These are phyloP conservation scores for Pararge aegeria DNA, from an alignment of 1,140 invertebrate species.

Conservation along the genomic window DNA sequence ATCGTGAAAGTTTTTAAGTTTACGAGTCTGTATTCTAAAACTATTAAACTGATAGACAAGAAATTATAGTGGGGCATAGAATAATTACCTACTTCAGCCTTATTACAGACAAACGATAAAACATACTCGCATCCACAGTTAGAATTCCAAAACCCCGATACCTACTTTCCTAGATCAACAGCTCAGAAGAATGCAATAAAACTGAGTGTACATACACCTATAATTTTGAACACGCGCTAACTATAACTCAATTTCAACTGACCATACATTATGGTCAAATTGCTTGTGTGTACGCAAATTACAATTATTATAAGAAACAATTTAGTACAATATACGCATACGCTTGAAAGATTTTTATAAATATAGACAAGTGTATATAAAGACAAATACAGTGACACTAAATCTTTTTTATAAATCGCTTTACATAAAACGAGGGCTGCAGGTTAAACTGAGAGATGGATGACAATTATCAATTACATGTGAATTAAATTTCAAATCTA, in stretches of 20 bases:
- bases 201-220: neutral
- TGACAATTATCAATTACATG: too few species aligned
- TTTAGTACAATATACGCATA: neutral
- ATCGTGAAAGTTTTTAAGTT: too few species aligned
- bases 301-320: slow-evolving; percentile 12
- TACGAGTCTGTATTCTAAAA: too few species aligned
- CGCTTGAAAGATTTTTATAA: too few species aligned
- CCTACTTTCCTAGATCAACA: neutral
- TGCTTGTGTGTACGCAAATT: slow-evolving; percentile 17
- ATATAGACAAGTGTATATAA: too few species aligned
- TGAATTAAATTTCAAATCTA: too few species aligned
- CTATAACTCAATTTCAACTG: neutral
- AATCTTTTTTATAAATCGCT: too few species aligned
- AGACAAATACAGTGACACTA: too few species aligned
- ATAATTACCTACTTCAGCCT: slow-evolving; percentile 3
- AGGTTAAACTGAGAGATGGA: too few species aligned
- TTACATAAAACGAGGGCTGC: too few species aligned
- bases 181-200: neutral
- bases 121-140: neutral
- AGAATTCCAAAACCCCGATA: neutral
- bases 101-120: slow-evolving; percentile 1
- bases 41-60: too few species aligned
- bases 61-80: too few species aligned
- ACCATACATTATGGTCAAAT: slow-evolving; percentile 14
- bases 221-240: neutral